phyloP scores from a whole-genome alignment of 2,888 invertebrate genomes.

The Podabrus alpinus region DNA sequence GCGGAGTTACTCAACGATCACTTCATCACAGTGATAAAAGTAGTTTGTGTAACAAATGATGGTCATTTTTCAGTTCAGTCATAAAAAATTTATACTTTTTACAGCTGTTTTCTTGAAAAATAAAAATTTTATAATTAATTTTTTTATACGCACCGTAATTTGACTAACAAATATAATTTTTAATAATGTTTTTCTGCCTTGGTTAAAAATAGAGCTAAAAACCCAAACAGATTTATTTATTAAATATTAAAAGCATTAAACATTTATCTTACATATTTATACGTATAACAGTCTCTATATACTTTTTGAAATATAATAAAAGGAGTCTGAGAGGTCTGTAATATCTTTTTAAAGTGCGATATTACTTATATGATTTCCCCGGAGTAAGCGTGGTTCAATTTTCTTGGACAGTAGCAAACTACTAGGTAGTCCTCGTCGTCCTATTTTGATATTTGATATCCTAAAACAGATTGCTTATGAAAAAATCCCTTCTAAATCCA shows the following conservation, averaged over 20 bases:
- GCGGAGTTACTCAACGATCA: slow-evolving; percentile 25
- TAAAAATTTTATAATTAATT: slow-evolving; percentile 28
- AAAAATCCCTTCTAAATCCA: slow-evolving; percentile 1
- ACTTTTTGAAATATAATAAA: slow-evolving; percentile 11
- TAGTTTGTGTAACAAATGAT: slow-evolving; percentile 31
- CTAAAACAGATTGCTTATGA: slow-evolving; percentile 22
- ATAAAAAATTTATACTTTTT: slow-evolving; percentile 25
- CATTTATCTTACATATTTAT: background rate
- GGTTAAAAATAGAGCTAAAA: background rate
- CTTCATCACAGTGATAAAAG: slow-evolving; percentile 30
- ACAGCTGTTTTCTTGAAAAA: slow-evolving; percentile 17
- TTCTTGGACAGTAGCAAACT: slow-evolving; percentile 26
- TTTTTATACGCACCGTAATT: background rate
- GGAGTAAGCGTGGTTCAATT: slow-evolving; percentile 28
- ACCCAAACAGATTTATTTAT: background rate
- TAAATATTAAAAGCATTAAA: background rate
- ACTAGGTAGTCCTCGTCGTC: slow-evolving; percentile 24
- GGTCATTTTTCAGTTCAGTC: slow-evolving; percentile 23
- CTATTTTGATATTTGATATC: slow-evolving; percentile 29
- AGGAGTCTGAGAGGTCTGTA: slow-evolving; percentile 21
- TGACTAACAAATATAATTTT: background rate
- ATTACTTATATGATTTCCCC: slow-evolving; percentile 32
- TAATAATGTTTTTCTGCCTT: background rate
- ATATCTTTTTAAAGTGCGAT: slow-evolving; percentile 27
- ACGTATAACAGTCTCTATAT: background rate